phyloP scores from a whole-genome alignment of 2,888 invertebrate species.

The Microplitis deprimator region DNA sequence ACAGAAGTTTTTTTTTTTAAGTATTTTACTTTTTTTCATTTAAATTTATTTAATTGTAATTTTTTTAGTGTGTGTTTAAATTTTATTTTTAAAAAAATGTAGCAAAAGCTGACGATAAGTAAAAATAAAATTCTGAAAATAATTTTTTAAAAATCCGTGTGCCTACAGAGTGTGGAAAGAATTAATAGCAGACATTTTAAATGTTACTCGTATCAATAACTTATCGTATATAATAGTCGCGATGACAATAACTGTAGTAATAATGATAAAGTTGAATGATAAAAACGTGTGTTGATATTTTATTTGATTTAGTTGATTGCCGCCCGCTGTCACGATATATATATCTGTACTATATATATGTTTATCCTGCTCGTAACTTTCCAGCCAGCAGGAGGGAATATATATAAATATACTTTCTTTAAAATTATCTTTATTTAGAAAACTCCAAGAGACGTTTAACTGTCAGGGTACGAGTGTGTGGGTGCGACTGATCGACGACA shows the following conservation, averaged over 20 bases:
- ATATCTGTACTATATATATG: neutral
- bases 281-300: neutral
- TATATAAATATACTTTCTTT: neutral
- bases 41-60: neutral
- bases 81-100: neutral
- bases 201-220: neutral
- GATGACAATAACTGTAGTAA: neutral
- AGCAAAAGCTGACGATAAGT: neutral
- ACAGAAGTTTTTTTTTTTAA: neutral
- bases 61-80: neutral
- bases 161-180: neutral
- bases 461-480: neutral
- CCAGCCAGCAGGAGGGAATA: neutral
- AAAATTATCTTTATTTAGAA: neutral
- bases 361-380: neutral
- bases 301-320: neutral
- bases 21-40: neutral
- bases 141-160: neutral
- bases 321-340: neutral
- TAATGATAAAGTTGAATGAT: neutral
- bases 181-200: neutral
- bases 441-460: neutral
- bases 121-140: neutral
- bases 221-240: neutral
- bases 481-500: neutral